Base-by-base conservation (phyloP, 2,797 vertebrate species). In the Clarias platycephalus region DNA sequence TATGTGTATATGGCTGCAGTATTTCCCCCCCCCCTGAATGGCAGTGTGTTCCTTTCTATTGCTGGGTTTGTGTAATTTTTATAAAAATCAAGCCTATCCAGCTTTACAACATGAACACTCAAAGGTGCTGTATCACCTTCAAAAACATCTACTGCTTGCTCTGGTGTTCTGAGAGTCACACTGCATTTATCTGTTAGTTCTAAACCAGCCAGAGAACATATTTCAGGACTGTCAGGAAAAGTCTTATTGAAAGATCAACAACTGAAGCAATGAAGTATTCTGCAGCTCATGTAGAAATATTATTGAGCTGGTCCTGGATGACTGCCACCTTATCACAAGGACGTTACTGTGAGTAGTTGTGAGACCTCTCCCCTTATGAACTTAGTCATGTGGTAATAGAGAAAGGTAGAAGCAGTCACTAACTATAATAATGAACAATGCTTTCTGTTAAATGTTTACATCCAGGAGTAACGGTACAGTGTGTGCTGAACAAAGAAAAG, bases 161-260 rank as follows among this genome's bases (percentile, higher is more conserved):
- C 40, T n/a, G 77, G 18, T 13, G 4, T 22, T 37, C 74, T 22
- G 20, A 81, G 71, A 86, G 77, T 78, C 83, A 66, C 74, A 55
- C 63, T 81, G n/a, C n/a, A 57, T 53, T 67, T 78, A 77, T 24
- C 22, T 58, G 31, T 77, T 72, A n/a, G 22, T 58, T 84, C 66
- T 7, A 58, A 31, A 49, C 71, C 63, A 77, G 60, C 31, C 0
- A 63, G 68, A 49, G 22, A 64, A 60, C 31, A 18, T 44, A 62
- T 53, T 74, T 83, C 31, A 53, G 28, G 60, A 44, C 49, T 60
- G 76, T 53, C 34, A 81, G 9, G 40, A 66, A 16, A 22, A 18
- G 76, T 78, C n/a, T 76, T 66, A 4, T n/a, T 75, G 6, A 80
- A 22, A 55, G 18, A 10, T 82, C 20, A 60, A 26, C 20, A 58